These are phyloP conservation scores for Phallusia fumigata DNA, from an alignment of 23 tunicate species.

Conservation along the genomic window DNA sequence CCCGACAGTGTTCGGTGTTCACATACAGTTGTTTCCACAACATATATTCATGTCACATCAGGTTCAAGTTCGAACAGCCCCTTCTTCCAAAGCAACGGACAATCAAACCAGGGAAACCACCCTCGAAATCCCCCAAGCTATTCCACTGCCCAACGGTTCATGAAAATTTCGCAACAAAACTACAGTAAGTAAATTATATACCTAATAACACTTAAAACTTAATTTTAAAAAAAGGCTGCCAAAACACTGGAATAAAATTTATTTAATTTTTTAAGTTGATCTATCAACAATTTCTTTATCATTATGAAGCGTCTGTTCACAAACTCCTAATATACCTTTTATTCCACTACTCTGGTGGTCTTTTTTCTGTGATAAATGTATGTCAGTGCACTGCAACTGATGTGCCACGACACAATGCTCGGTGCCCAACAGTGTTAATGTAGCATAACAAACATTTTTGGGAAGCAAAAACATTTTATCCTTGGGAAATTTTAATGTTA, in stretches of 20 bases:
- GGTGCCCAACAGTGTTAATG: too few relatives aligned
- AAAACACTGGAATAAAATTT: not conserved
- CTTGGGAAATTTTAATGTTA: too few relatives aligned
- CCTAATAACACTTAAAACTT: not conserved
- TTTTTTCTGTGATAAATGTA: too few relatives aligned
- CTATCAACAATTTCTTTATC: not conserved
- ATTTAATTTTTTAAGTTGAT: not conserved
- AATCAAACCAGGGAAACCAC: not conserved
- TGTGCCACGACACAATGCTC: too few relatives aligned
- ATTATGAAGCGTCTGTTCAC: not conserved
- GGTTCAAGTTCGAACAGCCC: constrained; percentile 11
- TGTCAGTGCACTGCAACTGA: too few relatives aligned
- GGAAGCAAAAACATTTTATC: too few relatives aligned
- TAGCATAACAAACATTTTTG: too few relatives aligned
- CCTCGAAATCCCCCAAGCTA: constrained; percentile 61
- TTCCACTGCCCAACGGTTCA: constrained; percentile 40
- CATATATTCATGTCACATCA: not conserved
- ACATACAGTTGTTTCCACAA: not conserved
- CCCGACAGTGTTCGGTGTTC: too few relatives aligned
- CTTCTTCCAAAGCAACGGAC: not conserved
- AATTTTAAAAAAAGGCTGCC: not conserved
- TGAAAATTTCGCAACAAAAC: constrained; percentile 37
- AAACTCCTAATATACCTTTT: too few relatives aligned
- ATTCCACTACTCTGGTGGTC: too few relatives aligned
- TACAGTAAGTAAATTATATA: not conserved